Base-by-base conservation (phyloP, 2,797 vertebrate species). In the Lacerta bilineata region DNA sequence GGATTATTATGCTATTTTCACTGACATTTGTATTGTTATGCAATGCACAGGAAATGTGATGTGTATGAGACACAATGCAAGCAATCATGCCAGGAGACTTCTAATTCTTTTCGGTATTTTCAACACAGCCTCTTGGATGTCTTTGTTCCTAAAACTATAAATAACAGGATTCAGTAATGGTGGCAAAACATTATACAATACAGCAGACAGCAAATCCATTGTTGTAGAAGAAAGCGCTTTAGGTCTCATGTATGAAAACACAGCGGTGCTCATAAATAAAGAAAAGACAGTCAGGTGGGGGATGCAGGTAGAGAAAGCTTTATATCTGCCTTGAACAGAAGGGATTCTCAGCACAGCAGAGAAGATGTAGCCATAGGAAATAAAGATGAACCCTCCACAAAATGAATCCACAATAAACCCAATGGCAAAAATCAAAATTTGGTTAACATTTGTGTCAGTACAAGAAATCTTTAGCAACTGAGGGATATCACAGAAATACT, bases 241-340 rank as follows among this genome's bases (percentile, higher is more conserved):
- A 39, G 93, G 92, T 1, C 78, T 93, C 59, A 95, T 74, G 74
- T 95, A 95, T 36, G 92, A 91, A 81, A 91, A 92, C 55, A 95
- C 87, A 59, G 86, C 90, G 1, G 89, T 93, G 27, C 90, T 89
- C 8, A 94, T 93, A 80, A 91, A 96, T 23, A 94, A 77, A 3
- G 61, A 66, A 39, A 96, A 93, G 20, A 95, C 90, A 64, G 72
- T 79, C 2, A 96, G 89, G 64, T 95, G 95, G 3, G 94, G 93
- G 11, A 80, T 91, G 85, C 94, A 96, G 1, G 94, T 96, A 20
- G 94, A 95, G 72, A 95, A 94, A 33, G 92, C 41, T 66, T 87
- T 80, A 5, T 29, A 13, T 27, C 87, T 92, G 9, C 92, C 91
- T 39, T 89, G 89, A 39, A 29, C 84, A 66, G 95, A 92, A 18